These are phyloP conservation scores for Parazoanthus swiftii DNA, from an alignment of 92 coral and sea anemone species.

Conservation along the genomic window DNA sequence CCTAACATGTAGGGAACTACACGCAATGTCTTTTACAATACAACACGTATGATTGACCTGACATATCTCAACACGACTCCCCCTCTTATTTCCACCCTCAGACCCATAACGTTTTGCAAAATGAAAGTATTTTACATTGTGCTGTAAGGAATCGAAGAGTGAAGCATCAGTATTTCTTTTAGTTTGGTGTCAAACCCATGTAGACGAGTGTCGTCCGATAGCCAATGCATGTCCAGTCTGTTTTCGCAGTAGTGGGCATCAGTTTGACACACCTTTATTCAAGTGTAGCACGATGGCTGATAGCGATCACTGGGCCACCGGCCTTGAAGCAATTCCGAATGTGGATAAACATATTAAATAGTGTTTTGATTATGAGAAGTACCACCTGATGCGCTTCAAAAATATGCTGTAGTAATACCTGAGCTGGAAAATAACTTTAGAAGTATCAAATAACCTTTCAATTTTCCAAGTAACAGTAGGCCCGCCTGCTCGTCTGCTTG, in stretches of 20 bases:
- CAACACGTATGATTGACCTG: not conserved
- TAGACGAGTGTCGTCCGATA: too few species aligned
- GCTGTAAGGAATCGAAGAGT: not conserved
- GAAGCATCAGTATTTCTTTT: not conserved
- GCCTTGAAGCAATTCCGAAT: not conserved
- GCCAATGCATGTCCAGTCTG: not conserved
- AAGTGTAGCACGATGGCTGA: slow-evolving; percentile 1
- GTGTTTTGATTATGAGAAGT: not conserved
- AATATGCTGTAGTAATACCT: not conserved
- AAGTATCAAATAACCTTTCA: not conserved
- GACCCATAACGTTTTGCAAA: too few species aligned
- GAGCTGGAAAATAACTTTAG: not conserved
- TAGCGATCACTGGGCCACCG: slow-evolving; percentile 3
- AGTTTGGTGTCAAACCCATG: not conserved
- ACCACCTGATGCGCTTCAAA: not conserved
- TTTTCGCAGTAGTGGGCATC: not conserved
- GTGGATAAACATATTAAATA: not conserved
- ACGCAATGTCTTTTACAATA: too few species aligned
- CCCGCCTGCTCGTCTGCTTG: not conserved
- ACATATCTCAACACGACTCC: not conserved
- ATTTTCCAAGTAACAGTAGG: too few species aligned
- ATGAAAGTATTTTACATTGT: too few species aligned
- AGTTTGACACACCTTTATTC: not conserved
- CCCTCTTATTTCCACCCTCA: not conserved
- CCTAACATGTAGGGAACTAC: too few species aligned